Evolutionary conservation across 2,888 invertebrate species (phyloP), one percentile per base, ranked within the genome.

Genomic region (Lasius platythorax): DNA sequence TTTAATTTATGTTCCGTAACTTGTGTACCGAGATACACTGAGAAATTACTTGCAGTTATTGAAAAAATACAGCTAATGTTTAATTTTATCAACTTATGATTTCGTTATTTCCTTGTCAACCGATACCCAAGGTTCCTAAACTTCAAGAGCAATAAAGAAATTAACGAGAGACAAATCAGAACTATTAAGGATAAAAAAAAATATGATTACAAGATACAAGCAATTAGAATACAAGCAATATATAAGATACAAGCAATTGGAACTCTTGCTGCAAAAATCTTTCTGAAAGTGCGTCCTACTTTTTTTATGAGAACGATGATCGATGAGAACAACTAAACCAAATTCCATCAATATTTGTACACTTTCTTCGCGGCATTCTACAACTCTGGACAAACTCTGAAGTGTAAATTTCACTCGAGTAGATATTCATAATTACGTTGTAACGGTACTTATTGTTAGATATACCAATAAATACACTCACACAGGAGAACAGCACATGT

Each of bases 331-430:
- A 43, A 12, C 2, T 63, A 75, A 53, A 23, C 18, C 18, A 30
- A 75, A 64, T 64, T 64, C n/a, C 11, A 12, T 73, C 4, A 0
- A 23, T 76, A 66, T 66, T 64, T 76, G 33, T n/a, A 9, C 18
- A 75, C 6, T 75, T 75, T 75, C 50, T 46, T 75, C 15, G 9
- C 15, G n/a, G 5, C 18, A 37, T 18, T 37, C 28, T 28, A 28
- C 18, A 75, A 53, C 12, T 33, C 1, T 63, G 5, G 0, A 9
- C 15, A 74, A 61, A 74, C n/a, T 74, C 8, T 46, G 8, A 58
- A 3, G n/a, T 53, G 18, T 8, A 66, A 37, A 28, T 76, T 66
- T 56, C 9, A 43, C 56, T n/a, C n/a, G 9, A 30, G 8, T 68
- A 15, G 15, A 66, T 30, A 37, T 66, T 12, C 28, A 8, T 40